phyloP scores from a whole-genome alignment of 2,113 vertebrate genomes.

The Struthio camelus region DNA sequence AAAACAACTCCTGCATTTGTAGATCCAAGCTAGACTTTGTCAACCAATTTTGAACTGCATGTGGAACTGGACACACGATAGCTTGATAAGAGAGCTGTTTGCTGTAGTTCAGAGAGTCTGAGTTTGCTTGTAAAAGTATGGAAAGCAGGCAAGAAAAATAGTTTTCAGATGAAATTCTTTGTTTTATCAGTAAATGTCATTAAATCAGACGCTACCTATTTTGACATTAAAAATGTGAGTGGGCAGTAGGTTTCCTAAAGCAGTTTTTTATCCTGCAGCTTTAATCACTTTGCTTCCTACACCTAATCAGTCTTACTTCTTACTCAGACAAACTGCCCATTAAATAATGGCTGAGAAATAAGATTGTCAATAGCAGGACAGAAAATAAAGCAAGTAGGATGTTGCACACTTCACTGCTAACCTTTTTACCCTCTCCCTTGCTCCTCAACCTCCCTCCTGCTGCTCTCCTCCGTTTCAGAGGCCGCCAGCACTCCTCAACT shows the following conservation, averaged over 20 bases:
- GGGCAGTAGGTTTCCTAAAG: background rate
- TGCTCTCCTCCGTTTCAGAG: background rate
- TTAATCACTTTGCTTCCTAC: constrained; percentile 17
- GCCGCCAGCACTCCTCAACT: background rate
- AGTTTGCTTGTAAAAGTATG: background rate
- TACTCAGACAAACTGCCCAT: background rate
- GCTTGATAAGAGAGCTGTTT: background rate
- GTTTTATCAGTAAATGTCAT: background rate
- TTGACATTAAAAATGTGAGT: background rate
- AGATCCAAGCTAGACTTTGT: background rate
- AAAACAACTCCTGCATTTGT: background rate
- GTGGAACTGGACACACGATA: background rate
- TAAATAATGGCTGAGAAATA: constrained; percentile 46
- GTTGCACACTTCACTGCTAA: background rate
- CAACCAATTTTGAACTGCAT: background rate
- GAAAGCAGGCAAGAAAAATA: background rate
- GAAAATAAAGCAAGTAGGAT: constrained; percentile 33
- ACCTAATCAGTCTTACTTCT: constrained; percentile 3
- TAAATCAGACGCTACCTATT: background rate
- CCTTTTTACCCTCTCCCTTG: background rate
- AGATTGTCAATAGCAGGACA: constrained; percentile 5
- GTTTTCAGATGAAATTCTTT: background rate
- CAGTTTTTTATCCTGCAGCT: constrained; percentile 1
- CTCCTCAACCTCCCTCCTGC: background rate
- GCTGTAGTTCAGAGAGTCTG: background rate